A percentile compares a stretch with the other conserved stretches of the same genome.
These are phyloP conservation scores for Dinothrombium tinctorium DNA, from an alignment of 1,140 invertebrate genomes.

Conservation along the genomic window DNA sequence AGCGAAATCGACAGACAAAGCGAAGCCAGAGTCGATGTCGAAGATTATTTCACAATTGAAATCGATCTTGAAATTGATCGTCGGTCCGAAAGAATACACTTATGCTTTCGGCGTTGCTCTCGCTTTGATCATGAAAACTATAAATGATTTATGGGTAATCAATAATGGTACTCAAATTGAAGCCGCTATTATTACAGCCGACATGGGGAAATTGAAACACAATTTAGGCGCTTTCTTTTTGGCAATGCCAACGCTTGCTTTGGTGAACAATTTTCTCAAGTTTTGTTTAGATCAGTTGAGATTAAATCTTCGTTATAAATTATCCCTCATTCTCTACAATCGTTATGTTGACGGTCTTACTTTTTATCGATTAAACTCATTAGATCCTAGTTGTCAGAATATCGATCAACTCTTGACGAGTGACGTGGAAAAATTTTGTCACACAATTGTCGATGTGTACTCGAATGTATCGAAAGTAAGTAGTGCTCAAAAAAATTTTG, in stretches of 20 bases:
- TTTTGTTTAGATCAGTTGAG: constrained; percentile 56
- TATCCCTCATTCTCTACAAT: constrained; percentile 61
- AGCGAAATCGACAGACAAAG: no score
- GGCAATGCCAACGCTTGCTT: constrained; percentile 19
- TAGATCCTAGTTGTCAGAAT: constrained; percentile 82
- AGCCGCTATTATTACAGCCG: constrained; percentile 64
- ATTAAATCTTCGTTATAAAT: constrained; percentile 60
- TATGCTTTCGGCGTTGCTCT: constrained; percentile 31
- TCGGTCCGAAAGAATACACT: constrained; percentile 1
- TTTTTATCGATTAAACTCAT: constrained; percentile 88
- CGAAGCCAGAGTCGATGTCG: background rate
- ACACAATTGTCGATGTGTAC: constrained; percentile 78
- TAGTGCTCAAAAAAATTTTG: no score
- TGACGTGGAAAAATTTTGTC: constrained; percentile 92
- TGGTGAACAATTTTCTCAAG: constrained; percentile 15
- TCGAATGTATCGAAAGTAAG: constrained; percentile 96
- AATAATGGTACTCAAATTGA: constrained; percentile 75
- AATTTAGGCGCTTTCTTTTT: constrained; percentile 30
- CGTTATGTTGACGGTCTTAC: constrained; percentile 83
- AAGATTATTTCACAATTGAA: background rate
- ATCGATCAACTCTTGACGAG: constrained; percentile 85
- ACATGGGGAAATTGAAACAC: constrained; percentile 47
- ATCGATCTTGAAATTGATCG: constrained; percentile 2
- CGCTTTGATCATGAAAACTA: constrained; percentile 56
- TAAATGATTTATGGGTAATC: constrained; percentile 94